Evolutionary conservation across 2,888 invertebrate genomes (phyloP), one percentile per base, ranked within the genome.

Genomic region (Philaethria dido): DNA sequence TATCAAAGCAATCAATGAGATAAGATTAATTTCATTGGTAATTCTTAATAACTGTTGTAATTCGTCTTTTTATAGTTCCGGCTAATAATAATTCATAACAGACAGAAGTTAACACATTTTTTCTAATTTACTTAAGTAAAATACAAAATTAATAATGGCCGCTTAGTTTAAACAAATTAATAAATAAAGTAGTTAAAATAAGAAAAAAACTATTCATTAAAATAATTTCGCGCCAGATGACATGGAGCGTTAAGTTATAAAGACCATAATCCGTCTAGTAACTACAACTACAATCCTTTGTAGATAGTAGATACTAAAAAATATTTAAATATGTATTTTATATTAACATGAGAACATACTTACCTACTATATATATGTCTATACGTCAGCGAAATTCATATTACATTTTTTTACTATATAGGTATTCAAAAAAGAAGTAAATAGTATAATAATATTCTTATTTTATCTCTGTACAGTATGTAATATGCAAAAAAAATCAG

Each of bases 21-120:
- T 85, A 83, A 84, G 84, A 85, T 84, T 78, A 72, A 55, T 67
- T 64, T 72, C 61, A 66, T 68, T 55, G 64, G 68, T 70, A 54
- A 62, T 66, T 48, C 48, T 57, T 64, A 59, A 22, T 39, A 39
- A 59, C 45, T 20, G 29, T 62, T 61, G 18, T 47, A 39, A 54
- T 39, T 6, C 13, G n/a, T 54, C n/a, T 22, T 66, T 13, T 29
- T 36, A 13, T 48, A 18, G 44, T 52, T 18, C 16, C 52, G 9
- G 16, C 2, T 33, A 6, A 52, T 29, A 14, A 14, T 22, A 29
- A 11, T 33, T 29, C 9, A 16, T 29, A 9, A 52, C 3, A 52
- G 25, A 29, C 18, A 20, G 22, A 45, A 57, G 9, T 54, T 18
- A 22, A 36, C 55, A 14, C n/a, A n/a, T 36, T 44, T 47, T 55